These are phyloP conservation scores for Phenganax subtilis DNA, from an alignment of 92 coral and sea anemone species.

Conservation along the genomic window DNA sequence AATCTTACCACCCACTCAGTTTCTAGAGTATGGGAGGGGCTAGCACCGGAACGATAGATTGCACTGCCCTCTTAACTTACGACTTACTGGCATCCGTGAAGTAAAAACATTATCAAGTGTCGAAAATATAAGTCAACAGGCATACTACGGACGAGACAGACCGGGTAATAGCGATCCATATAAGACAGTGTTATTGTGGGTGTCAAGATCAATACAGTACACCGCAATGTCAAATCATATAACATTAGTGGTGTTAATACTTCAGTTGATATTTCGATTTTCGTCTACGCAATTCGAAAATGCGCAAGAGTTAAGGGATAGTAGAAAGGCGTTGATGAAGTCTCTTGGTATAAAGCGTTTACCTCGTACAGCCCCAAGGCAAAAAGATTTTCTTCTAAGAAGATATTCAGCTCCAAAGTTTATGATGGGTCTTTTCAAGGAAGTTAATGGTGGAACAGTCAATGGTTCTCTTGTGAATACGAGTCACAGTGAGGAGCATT, in stretches of 20 bases:
- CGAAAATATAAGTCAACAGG: not conserved
- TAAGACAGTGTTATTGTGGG: not conserved
- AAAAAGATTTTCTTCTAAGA: not conserved
- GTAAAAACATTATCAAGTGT: constrained; percentile 13
- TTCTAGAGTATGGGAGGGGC: constrained; percentile 30
- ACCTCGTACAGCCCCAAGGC: not conserved
- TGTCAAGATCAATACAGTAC: not conserved
- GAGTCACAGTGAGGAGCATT: not conserved
- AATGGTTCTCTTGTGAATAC: not conserved
- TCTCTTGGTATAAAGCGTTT: not conserved
- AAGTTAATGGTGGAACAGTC: not conserved
- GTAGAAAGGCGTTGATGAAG: not conserved
- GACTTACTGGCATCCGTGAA: constrained; percentile 22
- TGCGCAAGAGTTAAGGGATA: not conserved
- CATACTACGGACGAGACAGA: not conserved
- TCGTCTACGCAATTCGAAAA: not conserved
- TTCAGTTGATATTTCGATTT: not conserved
- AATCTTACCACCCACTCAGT: constrained; percentile 24
- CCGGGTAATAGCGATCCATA: constrained; percentile 9
- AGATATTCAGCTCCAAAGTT: constrained; percentile 38
- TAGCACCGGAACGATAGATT: constrained; percentile 17
- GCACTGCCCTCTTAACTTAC: not conserved
- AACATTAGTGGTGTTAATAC: not conserved
- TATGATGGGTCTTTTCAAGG: constrained; percentile 25
- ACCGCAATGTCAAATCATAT: not conserved